Evolutionary conservation across 2,797 vertebrate species (phyloP).

Genomic region (Limnodromus scolopaceus): DNA sequence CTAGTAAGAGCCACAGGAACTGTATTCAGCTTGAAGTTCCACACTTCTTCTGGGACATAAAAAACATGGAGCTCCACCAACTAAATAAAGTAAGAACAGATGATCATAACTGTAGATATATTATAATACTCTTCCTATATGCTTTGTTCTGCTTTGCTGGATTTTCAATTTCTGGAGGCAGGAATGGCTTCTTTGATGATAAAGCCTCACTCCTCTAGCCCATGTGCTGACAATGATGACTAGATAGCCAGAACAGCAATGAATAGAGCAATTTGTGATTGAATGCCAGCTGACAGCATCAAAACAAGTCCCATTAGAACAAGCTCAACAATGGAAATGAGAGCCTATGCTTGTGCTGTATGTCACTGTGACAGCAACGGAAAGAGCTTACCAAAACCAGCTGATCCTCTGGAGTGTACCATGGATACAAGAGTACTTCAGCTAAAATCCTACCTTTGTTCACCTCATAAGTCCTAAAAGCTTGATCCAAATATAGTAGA

Average conservation of each 20-base stretch:
- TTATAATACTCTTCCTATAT: background rate
- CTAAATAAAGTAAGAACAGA: conserved; percentile 75
- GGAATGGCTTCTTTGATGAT: background rate
- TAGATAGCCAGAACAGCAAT: background rate
- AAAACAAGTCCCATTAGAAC: background rate
- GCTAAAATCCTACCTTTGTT: background rate
- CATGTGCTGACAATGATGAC: background rate
- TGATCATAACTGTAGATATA: background rate
- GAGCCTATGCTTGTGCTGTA: background rate
- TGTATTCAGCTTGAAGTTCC: conserved; percentile 91
- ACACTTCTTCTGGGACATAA: conserved; percentile 89
- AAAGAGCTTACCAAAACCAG: background rate
- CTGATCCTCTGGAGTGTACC: background rate
- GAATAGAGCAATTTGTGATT: background rate
- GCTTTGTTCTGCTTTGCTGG: background rate
- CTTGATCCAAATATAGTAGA: background rate
- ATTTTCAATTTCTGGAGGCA: background rate
- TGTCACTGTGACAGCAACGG: background rate
- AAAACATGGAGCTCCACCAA: conserved; percentile 92
- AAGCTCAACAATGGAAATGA: background rate
- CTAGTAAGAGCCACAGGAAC: conserved; percentile 84
- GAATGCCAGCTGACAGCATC: background rate
- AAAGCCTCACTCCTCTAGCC: background rate
- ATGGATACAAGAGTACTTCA: background rate
- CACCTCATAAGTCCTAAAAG: background rate